Conservation (phyloP, 2,113 vertebrate genomes). For the Paraplagusia blochii region DNA sequence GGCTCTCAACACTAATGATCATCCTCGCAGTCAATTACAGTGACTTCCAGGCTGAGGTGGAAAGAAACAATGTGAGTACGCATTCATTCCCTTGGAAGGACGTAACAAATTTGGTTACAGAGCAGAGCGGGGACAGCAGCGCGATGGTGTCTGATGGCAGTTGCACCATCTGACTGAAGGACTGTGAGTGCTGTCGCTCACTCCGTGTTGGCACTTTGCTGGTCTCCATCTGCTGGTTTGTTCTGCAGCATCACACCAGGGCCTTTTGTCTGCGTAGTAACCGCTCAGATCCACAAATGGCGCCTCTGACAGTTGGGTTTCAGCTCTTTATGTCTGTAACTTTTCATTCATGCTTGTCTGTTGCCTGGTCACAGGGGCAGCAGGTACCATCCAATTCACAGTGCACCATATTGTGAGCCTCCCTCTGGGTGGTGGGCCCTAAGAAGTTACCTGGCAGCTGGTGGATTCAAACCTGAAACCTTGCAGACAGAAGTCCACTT, state of each 20-base stretch:
- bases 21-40: constrained; percentile 28
- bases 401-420: too few species aligned
- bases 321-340: too few species aligned
- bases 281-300: background rate
- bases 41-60: constrained; percentile 33
- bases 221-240: constrained; percentile 53
- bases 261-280: background rate
- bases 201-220: constrained; percentile 23
- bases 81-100: constrained; percentile 23
- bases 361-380: too few species aligned
- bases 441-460: too few species aligned
- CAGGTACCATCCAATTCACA: too few species aligned
- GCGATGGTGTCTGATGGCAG: constrained; percentile 16
- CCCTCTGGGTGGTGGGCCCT: too few species aligned
- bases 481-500: too few species aligned
- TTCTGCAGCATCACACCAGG: constrained; percentile 8
- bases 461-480: too few species aligned
- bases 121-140: constrained; percentile 21
- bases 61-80: constrained; percentile 25
- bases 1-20: constrained; percentile 36
- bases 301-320: background rate
- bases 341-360: too few species aligned
- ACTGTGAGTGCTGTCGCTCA: constrained; percentile 12
- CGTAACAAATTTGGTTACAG: constrained; percentile 31
- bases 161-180: constrained; percentile 30